These are phyloP conservation scores for Orientallactaga bullata DNA, from an alignment of 2,113 vertebrate genomes.

Conservation along the genomic window DNA sequence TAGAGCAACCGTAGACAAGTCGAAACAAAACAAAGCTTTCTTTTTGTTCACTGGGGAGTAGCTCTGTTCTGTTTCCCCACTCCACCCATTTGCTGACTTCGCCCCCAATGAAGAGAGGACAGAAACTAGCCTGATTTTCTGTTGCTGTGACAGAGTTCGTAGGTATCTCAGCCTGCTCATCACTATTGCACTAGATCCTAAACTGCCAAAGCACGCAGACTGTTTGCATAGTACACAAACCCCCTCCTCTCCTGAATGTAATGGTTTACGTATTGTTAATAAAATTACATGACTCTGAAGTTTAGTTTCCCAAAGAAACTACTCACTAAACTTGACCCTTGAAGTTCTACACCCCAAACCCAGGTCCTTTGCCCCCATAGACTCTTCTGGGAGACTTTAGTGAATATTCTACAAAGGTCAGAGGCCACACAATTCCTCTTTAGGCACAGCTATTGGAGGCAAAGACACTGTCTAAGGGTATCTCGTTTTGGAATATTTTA, in stretches of 20 bases:
- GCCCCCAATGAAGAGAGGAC: not conserved
- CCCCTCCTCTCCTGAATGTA: not conserved
- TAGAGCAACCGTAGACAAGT: not conserved
- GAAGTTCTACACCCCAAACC: not conserved
- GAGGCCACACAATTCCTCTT: not conserved
- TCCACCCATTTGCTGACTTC: not conserved
- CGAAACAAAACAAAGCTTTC: not conserved
- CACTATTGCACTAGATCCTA: not conserved
- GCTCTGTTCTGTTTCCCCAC: not conserved
- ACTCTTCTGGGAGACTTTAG: not conserved
- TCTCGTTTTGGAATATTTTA: not conserved
- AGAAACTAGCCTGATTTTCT: not conserved
- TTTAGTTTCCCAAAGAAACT: not conserved
- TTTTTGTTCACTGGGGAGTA: not conserved
- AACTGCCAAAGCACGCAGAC: not conserved
- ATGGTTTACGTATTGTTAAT: not conserved
- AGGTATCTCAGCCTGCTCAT: not conserved
- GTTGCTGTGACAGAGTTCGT: not conserved
- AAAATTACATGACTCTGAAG: slow-evolving; percentile 6
- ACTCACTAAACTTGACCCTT: not conserved
- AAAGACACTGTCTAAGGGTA: not conserved
- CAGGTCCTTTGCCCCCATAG: not conserved
- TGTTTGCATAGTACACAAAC: not conserved
- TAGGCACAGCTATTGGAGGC: not conserved
- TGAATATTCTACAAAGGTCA: not conserved